Base-by-base conservation (phyloP, 2,113 vertebrate genomes). In the Patagioenas fasciata region DNA sequence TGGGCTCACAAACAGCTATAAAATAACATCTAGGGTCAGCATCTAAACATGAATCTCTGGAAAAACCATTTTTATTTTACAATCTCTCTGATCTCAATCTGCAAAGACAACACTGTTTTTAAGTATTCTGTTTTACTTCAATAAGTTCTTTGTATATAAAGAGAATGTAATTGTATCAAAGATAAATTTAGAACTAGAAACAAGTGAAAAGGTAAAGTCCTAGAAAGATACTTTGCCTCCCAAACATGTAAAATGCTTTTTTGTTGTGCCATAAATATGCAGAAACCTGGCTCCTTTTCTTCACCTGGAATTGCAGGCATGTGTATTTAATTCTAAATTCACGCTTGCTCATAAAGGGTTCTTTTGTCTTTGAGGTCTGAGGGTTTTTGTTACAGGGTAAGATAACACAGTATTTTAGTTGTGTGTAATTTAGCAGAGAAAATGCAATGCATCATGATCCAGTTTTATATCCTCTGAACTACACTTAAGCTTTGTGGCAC, bases 371-470 rank as follows among this genome's bases (percentile, higher is more conserved):
- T 48, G 25, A 48, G 2, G 5, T 25, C 58, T 50, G 15, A 75
- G n/a, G 3, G 0, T 0, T 32, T 53, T 85, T 32, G 3, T 8
- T 29, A 13, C 5, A 60, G 48, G 56, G 23, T 34, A 65, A 57
- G 26, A 34, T 64, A 72, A 80, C 7, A 3, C 1, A 47, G 0
- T 2, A 11, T 74, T 89, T 80, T 73, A 85, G 32, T 38, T 53
- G 13, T n/a, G 3, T 67, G 25, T 5, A 38, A 44, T n/a, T 69
- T 65, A 65, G 2, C 13, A 38, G 61, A 18, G 13, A 8, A 13
- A 65, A 40, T 10, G 15, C 5, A 64, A 20, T 7, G 13, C 13
- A 12, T 44, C 44, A 70, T 8, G 0, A 26, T 25, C 29, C 7
- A 36, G 9, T 23, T 75, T 84, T n/a, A 7, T 1, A 16, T 28